Conservation (phyloP, 2,113 vertebrate species). For the Gorsachius goisagi region DNA sequence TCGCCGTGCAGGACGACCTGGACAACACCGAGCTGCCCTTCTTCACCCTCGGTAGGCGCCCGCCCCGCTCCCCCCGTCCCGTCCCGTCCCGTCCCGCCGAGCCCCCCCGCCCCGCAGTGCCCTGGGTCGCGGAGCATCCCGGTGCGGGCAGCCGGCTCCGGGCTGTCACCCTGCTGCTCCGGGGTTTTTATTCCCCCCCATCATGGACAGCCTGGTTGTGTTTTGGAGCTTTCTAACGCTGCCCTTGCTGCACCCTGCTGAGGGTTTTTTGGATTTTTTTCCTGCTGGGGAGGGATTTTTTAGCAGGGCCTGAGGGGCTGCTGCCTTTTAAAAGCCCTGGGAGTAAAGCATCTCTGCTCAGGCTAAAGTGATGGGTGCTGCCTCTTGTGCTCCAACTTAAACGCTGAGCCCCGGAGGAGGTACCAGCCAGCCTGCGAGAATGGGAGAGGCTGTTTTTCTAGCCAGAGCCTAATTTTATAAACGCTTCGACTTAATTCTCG, state of each 20-base stretch:
- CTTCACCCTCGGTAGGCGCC: constrained; percentile 91
- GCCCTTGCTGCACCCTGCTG: not conserved
- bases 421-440: not conserved
- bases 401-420: not conserved
- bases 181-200: not conserved
- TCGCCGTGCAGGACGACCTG: constrained; percentile 96
- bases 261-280: not conserved
- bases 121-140: not conserved
- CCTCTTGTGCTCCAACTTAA: constrained; percentile 13
- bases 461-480: not conserved
- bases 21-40: constrained; percentile 98
- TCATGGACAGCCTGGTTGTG: not conserved
- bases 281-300: not conserved
- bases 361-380: constrained; percentile 9
- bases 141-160: not conserved
- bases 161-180: not conserved
- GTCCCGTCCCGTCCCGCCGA: not conserved
- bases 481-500: not conserved
- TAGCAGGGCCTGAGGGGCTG: constrained; percentile 16
- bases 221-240: not conserved
- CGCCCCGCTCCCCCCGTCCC: not conserved
- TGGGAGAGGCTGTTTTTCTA: not conserved
- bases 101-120: not conserved
- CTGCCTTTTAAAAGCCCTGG: not conserved
- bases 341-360: not conserved